A percentile compares a stretch with the other conserved stretches of the same genome.
These are phyloP conservation scores for Cosmorhoe ocellata DNA, from an alignment of 2,888 invertebrate genomes.

Conservation along the genomic window DNA sequence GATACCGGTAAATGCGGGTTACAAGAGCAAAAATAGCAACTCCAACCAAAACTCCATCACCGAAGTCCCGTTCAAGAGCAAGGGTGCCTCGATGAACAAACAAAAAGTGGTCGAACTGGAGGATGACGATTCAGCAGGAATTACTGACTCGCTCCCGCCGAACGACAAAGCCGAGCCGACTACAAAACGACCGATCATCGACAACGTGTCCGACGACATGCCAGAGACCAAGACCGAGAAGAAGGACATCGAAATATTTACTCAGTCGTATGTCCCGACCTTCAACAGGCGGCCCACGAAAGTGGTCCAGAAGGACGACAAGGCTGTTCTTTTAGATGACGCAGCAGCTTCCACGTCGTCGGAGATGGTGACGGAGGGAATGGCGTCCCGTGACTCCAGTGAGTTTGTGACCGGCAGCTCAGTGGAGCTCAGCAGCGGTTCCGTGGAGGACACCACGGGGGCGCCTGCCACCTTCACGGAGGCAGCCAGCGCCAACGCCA, in stretches of 20 bases:
- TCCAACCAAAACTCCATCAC: conserved; percentile 73
- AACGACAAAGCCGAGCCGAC: conserved; percentile 70
- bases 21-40: conserved; percentile 75
- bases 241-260: conserved; percentile 73
- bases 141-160: conserved; percentile 68
- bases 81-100: conserved; percentile 51
- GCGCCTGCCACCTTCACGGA: background rate
- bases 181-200: conserved; percentile 68
- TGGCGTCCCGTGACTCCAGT: background rate
- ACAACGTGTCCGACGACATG: conserved; percentile 64
- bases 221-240: conserved; percentile 51
- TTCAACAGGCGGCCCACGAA: conserved; percentile 67
- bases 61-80: conserved; percentile 64
- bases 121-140: conserved; percentile 59
- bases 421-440: conserved; percentile 3
- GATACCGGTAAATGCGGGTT: conserved; percentile 70
- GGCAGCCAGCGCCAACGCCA: conserved; percentile 22
- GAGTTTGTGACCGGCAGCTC: conserved; percentile 25
- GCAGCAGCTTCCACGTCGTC: conserved; percentile 34
- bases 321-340: conserved; percentile 21
- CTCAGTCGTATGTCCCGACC: conserved; percentile 68
- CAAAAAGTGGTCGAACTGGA: conserved; percentile 66
- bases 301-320: conserved; percentile 61
- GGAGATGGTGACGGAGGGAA: conserved; percentile 40
- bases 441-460: conserved; percentile 1